Base-by-base conservation (phyloP, 2,888 invertebrate species). In the Megamerina dolium region DNA sequence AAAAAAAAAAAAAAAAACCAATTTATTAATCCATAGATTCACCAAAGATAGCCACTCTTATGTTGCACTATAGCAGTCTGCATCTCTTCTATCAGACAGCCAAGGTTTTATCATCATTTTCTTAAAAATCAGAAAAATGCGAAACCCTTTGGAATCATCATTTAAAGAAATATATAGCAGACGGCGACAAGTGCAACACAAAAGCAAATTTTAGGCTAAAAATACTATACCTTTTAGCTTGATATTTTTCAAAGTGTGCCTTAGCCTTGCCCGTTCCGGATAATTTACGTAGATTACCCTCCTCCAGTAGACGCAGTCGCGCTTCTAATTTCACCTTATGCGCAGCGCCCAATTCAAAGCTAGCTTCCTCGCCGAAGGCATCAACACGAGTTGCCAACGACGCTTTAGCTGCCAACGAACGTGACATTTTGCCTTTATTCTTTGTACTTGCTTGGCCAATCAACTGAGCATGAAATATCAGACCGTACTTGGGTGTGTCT, bases 401-500 rank as follows among this genome's bases (percentile, higher is more conserved):
- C 0, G 94, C 87, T 70, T 99, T 99, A 0, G 97, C 95, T 2
- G 99, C 97, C 56, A 99, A 74, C 82, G 96, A 97, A 58, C 99
- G 79, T 0, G 97, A 90, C 80, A 87, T 85, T 73, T 86, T 87
- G 46, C 97, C 97, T 70, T 99, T 99, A 56, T 92, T 85, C 68
- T 88, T 91, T 0, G 85, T 79, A 62, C 86, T 88, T 2, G 88
- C 80, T 65, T 93, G 91, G 0, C 94, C 92, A 6, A 99, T 86
- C 14, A 99, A 72, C 60, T 89, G 87, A 0, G 97, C 87, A 67
- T 99, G 97, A 68, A 96, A 99, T 51, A 99, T 93, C 31, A 99
- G 75, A 75, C 99, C 99, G 68, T 99, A 99, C 64, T 99, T 99
- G 0, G 99, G 99, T 0, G 99, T 99, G 64, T 97, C 94, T 63